A percentile compares a stretch with the other conserved stretches of the same genome.
Conservation (phyloP, 2,888 invertebrate species). For the Clepsis dumicolana region DNA sequence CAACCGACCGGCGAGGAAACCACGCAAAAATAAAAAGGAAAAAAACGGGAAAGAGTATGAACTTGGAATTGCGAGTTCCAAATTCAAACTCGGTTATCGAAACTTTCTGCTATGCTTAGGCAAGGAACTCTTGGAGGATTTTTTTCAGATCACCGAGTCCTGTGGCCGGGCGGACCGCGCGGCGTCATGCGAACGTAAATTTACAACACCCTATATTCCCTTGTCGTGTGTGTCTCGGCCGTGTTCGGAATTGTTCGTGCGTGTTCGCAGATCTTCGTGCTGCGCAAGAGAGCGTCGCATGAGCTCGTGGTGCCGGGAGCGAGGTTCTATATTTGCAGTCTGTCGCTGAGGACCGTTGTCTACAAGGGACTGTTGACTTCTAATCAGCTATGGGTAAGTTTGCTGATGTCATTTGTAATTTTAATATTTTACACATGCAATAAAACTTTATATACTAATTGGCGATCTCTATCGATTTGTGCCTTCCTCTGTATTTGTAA, state of each 20-base stretch:
- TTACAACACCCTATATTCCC: slow-evolving; percentile 54
- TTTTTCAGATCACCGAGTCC: slow-evolving; percentile 76
- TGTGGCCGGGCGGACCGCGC: slow-evolving; percentile 58
- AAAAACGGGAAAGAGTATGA: slow-evolving; percentile 64
- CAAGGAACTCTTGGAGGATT: slow-evolving; percentile 72
- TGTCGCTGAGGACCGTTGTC: slow-evolving; percentile 95
- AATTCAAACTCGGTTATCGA: slow-evolving; percentile 68
- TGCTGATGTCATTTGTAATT: neutral
- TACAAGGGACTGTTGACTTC: slow-evolving; percentile 99
- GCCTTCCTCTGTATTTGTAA: too few relatives aligned
- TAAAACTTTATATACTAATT: neutral
- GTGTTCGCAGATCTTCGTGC: slow-evolving; percentile 92
- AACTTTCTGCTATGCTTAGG: slow-evolving; percentile 46
- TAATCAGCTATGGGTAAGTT: slow-evolving; percentile 93
- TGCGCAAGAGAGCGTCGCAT: slow-evolving; percentile 97
- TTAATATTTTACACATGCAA: too few relatives aligned
- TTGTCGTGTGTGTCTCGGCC: slow-evolving; percentile 35
- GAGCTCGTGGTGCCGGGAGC: slow-evolving; percentile 93
- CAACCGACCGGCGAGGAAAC: slow-evolving; percentile 44
- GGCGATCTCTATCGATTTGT: too few relatives aligned
- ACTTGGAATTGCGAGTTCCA: slow-evolving; percentile 57
- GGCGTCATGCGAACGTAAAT: slow-evolving; percentile 73
- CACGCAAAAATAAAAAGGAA: slow-evolving; percentile 25
- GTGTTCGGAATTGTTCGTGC: slow-evolving; percentile 47
- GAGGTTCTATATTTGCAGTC: slow-evolving; percentile 98